Evolutionary conservation across 30 jellyfish, hydroid and myxozoan genomes (phyloP).

Genomic region (Aurelia aurita complex sp. Pacific): DNA sequence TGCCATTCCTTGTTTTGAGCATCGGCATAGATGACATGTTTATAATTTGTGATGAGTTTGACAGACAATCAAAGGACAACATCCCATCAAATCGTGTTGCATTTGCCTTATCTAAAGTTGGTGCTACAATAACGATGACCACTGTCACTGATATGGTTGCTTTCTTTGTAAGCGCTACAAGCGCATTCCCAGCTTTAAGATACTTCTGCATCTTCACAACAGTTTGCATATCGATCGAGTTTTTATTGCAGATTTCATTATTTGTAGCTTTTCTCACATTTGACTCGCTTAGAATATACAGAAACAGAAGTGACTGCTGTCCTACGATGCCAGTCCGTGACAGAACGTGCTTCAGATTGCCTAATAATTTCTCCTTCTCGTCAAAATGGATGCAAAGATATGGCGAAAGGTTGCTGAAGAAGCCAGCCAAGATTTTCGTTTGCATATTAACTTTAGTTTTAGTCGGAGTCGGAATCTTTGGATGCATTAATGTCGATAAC

Average conservation of each 20-base stretch:
- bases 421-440: constrained; percentile 41
- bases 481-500: constrained; percentile 47
- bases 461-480: constrained; percentile 65
- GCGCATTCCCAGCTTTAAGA: constrained; percentile 70
- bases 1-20: constrained; percentile 77
- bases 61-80: constrained; percentile 41
- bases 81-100: constrained; percentile 61
- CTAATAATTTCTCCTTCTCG: constrained; percentile 51
- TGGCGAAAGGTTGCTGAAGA: constrained; percentile 38
- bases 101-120: constrained; percentile 54
- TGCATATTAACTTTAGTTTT: constrained; percentile 27
- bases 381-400: constrained; percentile 39
- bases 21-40: constrained; percentile 82
- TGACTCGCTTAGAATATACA: constrained; percentile 53
- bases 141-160: constrained; percentile 76
- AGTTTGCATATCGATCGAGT: constrained; percentile 42
- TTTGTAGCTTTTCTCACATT: constrained; percentile 54
- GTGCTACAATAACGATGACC: constrained; percentile 83
- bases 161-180: constrained; percentile 45
- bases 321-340: constrained; percentile 50
- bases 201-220: constrained; percentile 73
- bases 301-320: constrained; percentile 64
- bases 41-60: constrained; percentile 66
- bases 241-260: constrained; percentile 50
- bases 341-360: constrained; percentile 55